Evolutionary conservation across 2,797 vertebrate genomes (phyloP).

Genomic region (Pangasius sanitwongsei): DNA sequence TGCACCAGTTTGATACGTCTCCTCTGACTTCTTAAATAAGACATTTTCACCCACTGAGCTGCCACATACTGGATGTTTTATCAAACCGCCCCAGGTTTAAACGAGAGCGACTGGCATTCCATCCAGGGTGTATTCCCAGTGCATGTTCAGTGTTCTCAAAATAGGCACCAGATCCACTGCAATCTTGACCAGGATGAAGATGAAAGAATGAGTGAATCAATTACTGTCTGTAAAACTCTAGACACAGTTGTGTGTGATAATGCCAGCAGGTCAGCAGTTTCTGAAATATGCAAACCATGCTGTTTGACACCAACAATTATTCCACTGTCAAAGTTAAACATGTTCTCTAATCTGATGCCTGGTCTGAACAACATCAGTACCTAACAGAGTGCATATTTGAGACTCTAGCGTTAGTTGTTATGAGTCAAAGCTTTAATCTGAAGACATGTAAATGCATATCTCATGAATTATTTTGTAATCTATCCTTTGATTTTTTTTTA

Average conservation of each 20-base stretch:
- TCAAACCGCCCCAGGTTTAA: background rate
- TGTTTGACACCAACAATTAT: background rate
- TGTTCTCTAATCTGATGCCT: background rate
- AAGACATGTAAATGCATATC: background rate
- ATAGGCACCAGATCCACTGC: background rate
- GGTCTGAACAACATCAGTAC: background rate
- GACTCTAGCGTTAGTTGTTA: background rate
- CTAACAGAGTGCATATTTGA: background rate
- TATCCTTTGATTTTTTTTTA: background rate
- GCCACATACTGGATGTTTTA: background rate
- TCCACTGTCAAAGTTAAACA: background rate
- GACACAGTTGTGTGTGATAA: background rate
- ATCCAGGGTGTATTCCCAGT: background rate
- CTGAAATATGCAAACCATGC: background rate
- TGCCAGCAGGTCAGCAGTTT: background rate
- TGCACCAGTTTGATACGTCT: background rate
- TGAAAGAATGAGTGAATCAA: background rate
- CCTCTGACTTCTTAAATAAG: background rate
- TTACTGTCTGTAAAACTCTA: background rate
- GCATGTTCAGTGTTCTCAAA: background rate
- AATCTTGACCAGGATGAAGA: background rate
- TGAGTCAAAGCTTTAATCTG: background rate
- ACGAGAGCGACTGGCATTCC: background rate
- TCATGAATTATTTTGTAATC: background rate
- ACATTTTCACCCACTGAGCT: background rate